Base-by-base conservation (phyloP, 1,140 invertebrate species). In the Papilio dardanus region DNA sequence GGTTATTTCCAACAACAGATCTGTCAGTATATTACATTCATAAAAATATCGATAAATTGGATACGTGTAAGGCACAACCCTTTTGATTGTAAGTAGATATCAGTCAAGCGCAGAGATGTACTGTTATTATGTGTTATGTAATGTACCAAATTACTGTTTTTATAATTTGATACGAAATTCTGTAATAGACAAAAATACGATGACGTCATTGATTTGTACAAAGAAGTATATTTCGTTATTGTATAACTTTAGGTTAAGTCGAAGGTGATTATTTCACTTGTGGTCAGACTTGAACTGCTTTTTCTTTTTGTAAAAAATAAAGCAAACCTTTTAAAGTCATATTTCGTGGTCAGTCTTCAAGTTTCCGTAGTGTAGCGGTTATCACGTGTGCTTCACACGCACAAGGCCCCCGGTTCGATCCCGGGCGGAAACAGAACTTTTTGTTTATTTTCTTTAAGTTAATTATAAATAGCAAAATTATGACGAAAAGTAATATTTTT, bases 331-430 rank as follows among this genome's bases (percentile, higher is more conserved):
- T 0, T 37, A 46, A 19, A 46, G 0, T 1, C 0, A 19, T 19
- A 46, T 46, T 46, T 46, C n/a, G 19, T 0, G 0, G 8, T 6
- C 0, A 6, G 4, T 7, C 3, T 5, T 3, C 58, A 81, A 82
- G 90, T 92, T 93, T 92, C 91, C 90, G 89, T 91, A 92, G 89
- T 93, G 89, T 93, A 92, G 89, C 84, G 91, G 91, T 92, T 93
- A 93, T 93, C 91, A 92, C 91, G 91, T 93, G 92, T 93, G 92
- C 92, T 92, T 93, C 91, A 96, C 96, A 96, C 96, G 96, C 96
- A 96, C 95, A 96, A 96, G 96, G 96, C 95, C 96, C 95, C 96
- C 95, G 95, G 96, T 96, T 96, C 96, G 95, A 96, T 95, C 96
- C 96, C 96, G 96, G 96, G 96, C 96, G 96, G 96, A 96, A 96